Conservation (phyloP, 2,113 vertebrate species). For the Nettapus auritus region DNA sequence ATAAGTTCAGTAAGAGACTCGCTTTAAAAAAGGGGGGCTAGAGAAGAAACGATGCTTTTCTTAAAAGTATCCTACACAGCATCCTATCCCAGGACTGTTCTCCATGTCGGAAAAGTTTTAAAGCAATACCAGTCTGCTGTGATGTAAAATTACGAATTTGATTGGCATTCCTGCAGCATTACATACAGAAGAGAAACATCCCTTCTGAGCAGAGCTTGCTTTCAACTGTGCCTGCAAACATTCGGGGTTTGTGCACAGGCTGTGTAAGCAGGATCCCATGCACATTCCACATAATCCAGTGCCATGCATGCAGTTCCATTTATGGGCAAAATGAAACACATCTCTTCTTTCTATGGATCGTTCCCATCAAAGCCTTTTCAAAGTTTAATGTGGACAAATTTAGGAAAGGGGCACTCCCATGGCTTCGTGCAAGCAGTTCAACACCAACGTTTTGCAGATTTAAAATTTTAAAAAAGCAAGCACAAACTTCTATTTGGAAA, state of each 20-base stretch:
- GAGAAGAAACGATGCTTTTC: not conserved
- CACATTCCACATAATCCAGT: conserved; percentile 56
- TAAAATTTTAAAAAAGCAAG: not conserved
- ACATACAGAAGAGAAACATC: conserved; percentile 46
- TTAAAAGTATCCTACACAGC: conserved; percentile 15
- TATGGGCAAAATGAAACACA: conserved; percentile 76
- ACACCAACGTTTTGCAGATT: not conserved
- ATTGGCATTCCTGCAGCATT: conserved; percentile 50
- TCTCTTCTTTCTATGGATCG: conserved; percentile 21
- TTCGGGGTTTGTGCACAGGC: conserved; percentile 35
- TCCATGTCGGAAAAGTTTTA: conserved; percentile 13
- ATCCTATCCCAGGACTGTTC: conserved; percentile 1
- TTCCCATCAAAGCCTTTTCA: conserved; percentile 62
- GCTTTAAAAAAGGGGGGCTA: not conserved
- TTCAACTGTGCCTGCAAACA: conserved; percentile 25
- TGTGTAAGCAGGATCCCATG: conserved; percentile 48
- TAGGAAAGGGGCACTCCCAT: not conserved
- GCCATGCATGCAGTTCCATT: conserved; percentile 71
- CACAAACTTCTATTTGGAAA: not conserved
- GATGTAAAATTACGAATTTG: conserved; percentile 52
- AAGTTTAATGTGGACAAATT: conserved; percentile 22
- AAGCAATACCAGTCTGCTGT: conserved; percentile 12
- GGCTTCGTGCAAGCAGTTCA: not conserved
- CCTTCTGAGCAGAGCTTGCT: conserved; percentile 11
- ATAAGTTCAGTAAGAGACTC: not conserved